phyloP scores from a whole-genome alignment of 1,140 invertebrate genomes.

The Bombus huntii region DNA sequence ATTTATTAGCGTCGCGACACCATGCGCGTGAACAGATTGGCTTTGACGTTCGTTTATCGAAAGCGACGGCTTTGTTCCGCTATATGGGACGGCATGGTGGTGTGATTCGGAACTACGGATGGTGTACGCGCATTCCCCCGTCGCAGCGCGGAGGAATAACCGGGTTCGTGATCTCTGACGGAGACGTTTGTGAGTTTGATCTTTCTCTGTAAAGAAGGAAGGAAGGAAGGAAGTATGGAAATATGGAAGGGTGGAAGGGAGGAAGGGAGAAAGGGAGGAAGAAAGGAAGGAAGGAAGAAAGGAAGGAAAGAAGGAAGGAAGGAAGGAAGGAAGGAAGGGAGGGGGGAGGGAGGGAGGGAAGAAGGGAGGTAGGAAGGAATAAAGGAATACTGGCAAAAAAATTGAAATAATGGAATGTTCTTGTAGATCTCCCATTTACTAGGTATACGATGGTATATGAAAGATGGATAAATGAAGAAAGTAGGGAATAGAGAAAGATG shows the following conservation, averaged over 20 bases:
- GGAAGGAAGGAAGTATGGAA: neutral
- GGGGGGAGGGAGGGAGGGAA: too few species aligned
- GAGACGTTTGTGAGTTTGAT: neutral
- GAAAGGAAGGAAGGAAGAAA: neutral
- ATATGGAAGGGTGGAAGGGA: too few species aligned
- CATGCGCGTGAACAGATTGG: neutral
- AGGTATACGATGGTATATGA: too few species aligned
- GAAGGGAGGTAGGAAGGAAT: too few species aligned
- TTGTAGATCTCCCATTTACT: too few species aligned
- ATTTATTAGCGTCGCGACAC: slow-evolving; percentile 30
- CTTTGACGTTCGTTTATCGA: slow-evolving; percentile 8
- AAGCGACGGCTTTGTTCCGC: neutral
- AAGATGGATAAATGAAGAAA: too few species aligned
- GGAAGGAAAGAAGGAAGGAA: too few species aligned
- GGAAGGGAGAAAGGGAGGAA: rapidly evolving
- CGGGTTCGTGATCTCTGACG: neutral
- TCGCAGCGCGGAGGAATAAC: neutral
- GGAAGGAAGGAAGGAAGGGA: rapidly evolving
- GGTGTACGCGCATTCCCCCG: too few species aligned
- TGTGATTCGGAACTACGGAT: neutral
- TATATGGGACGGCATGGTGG: neutral
- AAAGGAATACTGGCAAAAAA: too few species aligned
- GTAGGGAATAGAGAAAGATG: too few species aligned
- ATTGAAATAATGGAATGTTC: too few species aligned
- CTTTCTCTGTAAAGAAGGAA: neutral